Percentiles rank a stretch among this genome's conserved stretches.
These are phyloP conservation scores for Polymixis flavicincta DNA, from an alignment of 2,888 invertebrate genomes.

Conservation along the genomic window DNA sequence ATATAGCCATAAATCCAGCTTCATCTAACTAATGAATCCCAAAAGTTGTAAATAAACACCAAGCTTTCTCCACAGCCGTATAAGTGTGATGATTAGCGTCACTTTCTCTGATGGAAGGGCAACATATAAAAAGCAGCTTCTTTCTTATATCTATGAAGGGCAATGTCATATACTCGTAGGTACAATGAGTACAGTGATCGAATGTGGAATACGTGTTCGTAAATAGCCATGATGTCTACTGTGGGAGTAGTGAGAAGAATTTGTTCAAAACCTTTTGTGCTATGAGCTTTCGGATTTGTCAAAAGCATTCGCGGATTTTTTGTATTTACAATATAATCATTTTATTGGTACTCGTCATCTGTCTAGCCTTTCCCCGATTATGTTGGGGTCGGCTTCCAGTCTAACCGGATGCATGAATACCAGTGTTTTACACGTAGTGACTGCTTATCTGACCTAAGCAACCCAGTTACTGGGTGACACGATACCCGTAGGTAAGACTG, in stretches of 20 bases:
- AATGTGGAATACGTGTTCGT: background rate
- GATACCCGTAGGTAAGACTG: no score
- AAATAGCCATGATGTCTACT: background rate
- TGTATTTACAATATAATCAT: no score
- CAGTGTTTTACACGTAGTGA: no score
- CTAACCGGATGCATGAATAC: no score
- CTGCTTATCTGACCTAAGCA: no score
- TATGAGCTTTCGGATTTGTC: conserved; percentile 4
- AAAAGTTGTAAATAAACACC: conserved; percentile 10
- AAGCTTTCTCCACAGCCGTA: conserved; percentile 29
- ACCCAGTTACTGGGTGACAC: no score
- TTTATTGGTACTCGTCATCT: no score
- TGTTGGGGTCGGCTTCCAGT: no score
- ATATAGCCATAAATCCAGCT: no score
- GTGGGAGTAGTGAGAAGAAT: background rate
- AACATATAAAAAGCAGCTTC: no score
- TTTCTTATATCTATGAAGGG: no score
- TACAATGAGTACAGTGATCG: background rate
- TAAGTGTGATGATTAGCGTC: background rate
- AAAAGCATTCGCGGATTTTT: background rate
- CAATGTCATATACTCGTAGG: background rate
- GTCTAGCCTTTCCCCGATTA: no score
- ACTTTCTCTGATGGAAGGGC: conserved; percentile 39
- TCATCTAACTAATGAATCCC: background rate
- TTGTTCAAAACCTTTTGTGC: background rate